Conservation (phyloP, 2,888 invertebrate species). For the Andrena bicolor region DNA sequence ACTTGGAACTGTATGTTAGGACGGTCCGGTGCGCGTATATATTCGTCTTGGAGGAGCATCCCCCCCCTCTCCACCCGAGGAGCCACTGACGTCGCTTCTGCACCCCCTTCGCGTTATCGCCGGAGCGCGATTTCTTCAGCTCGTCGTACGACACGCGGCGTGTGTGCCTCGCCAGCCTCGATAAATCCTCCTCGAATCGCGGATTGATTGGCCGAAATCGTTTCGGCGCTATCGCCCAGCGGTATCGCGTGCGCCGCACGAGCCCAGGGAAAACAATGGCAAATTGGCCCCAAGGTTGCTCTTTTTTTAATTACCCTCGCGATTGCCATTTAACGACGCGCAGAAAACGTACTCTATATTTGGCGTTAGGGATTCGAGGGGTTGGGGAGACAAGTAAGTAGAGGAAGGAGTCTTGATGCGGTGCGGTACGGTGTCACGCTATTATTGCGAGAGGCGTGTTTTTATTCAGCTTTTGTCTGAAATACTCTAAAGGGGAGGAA, state of each 20-base stretch:
- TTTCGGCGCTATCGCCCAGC: neutral
- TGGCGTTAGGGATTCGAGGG: neutral
- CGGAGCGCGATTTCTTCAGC: constrained; percentile 14
- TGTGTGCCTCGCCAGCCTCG: neutral
- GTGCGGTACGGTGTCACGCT: neutral
- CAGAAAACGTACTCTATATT: neutral
- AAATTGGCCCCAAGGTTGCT: neutral
- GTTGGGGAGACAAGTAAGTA: neutral
- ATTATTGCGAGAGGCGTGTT: neutral
- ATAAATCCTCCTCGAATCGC: constrained; percentile 12
- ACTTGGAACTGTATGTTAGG: constrained; percentile 44
- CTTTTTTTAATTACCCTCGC: neutral
- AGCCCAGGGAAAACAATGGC: neutral
- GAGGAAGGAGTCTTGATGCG: neutral
- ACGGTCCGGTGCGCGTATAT: constrained; percentile 45
- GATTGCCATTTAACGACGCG: constrained; percentile 11
- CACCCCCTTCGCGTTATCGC: constrained; percentile 52
- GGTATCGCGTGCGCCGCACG: neutral
- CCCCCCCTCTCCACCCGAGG: constrained; percentile 27
- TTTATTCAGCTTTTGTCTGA: neutral
- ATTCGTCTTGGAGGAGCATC: constrained; percentile 31
- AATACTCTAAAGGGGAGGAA: no score
- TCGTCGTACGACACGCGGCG: neutral
- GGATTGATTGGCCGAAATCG: constrained; percentile 1
- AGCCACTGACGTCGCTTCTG: constrained; percentile 23